Conservation (phyloP, 2,113 vertebrate species). For the Ammodramus savannarum region DNA sequence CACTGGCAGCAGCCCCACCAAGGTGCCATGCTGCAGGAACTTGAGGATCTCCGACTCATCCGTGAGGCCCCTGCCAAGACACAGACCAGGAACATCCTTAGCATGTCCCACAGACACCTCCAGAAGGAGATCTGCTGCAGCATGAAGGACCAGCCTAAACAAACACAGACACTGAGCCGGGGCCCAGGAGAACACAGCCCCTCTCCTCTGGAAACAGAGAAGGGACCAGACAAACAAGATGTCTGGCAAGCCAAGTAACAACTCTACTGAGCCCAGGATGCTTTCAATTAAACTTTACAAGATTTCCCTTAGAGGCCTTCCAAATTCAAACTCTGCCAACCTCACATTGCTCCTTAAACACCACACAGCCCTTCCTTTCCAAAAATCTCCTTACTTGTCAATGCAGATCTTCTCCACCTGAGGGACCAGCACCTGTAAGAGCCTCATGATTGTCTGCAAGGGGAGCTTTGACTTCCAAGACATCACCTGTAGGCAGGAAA, state of each 20-base stretch:
- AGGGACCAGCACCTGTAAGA: conserved; percentile 94
- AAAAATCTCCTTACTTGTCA: conserved; percentile 83
- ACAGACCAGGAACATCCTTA: neutral
- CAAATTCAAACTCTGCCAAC: neutral
- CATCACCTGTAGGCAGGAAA: conserved; percentile 74
- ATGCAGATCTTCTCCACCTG: conserved; percentile 99
- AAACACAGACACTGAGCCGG: fast-evolving
- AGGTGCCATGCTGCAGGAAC: conserved; percentile 94
- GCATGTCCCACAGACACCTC: neutral
- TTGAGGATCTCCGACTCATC: conserved; percentile 97
- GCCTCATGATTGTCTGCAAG: conserved; percentile 95
- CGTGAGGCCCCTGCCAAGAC: conserved; percentile 84
- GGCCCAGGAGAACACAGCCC: neutral
- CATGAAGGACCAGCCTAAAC: neutral
- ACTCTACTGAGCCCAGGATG: neutral
- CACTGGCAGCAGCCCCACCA: conserved; percentile 94
- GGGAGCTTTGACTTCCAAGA: conserved; percentile 98
- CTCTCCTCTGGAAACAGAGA: neutral
- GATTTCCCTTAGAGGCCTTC: neutral
- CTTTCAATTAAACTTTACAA: neutral
- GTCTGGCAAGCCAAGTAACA: neutral
- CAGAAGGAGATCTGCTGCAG: neutral
- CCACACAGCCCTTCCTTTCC: neutral
- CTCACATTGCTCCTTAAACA: neutral
- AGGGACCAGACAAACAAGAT: neutral